Base-by-base conservation (phyloP, 2,113 vertebrate genomes). In the Cercocebus atys region DNA sequence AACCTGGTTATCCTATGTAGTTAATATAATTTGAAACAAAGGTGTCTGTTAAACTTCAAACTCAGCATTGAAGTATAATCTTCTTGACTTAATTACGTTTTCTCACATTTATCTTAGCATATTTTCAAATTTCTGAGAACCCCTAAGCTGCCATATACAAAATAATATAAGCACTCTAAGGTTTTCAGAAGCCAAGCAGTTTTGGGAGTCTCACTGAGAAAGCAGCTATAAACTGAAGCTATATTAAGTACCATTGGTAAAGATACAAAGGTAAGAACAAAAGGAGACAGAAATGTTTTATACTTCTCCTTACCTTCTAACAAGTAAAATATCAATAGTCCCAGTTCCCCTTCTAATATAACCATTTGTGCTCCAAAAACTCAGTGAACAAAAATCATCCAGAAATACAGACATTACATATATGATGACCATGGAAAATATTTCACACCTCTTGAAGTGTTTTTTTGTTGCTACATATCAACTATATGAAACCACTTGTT, bases 401-500 rank as follows among this genome's bases (percentile, higher is more conserved):
- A 79, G 35, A 93, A 82, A 89, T 27, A 43, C 20, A 32, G 3
- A 47, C 27, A 43, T 64, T 68, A 52, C 8, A 70, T 2, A 89
- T 80, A 52, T 6, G 2, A 52, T 6, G 2, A 5, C 76, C 87
- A 55, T 7, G 45, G 52, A 87, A 78, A 93, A 82, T 40, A 85
- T 61, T 66, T 95, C 64, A 8, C 32, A 84, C 23, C 70, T 85
- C 64, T 57, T 50, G 7, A 90, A 50, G 79, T 93, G 4, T 14
- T 78, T 66, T 92, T 50, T 81, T 83, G 88, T 88, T 72, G 0
- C 93, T 97, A 27, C 95, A 32, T 2, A n/a, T 95, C 97, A 86
- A 81, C 87, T 84, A 14, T 85, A 92, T 64, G 93, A 88, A 96
- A 82, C 57, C 95, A 84, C 96, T 97, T 95, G 94, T 96, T 96